Base-by-base conservation (phyloP, 2,113 vertebrate species). In the Calidris pygmaea region DNA sequence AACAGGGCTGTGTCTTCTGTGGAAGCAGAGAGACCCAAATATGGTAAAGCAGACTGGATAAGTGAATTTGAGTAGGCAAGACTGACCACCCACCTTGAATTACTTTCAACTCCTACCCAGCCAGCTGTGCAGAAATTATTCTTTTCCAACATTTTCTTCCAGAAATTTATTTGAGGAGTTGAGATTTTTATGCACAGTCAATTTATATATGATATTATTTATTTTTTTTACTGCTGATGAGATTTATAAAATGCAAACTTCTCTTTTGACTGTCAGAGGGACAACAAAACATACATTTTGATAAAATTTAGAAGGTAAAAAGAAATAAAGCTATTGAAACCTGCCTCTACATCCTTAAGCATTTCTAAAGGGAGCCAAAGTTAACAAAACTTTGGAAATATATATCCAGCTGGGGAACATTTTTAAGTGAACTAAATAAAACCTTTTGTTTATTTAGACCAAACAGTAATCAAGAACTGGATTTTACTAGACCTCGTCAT, bases 41-140 rank as follows among this genome's bases (percentile, higher is more conserved):
- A 62, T 4, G 32, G 66, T 77, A 77, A 90, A 89, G 63, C 75
- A 85, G 45, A 6, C 37, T 77, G 60, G 35, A 32, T 58, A 73
- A 86, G 23, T 43, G 53, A 80, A 87, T 92, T 76, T 43, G 59
- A 91, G 75, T 47, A 91, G 68, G 67, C 63, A 90, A 92, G 76
- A 59, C 48, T 96, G 97, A 94, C 97, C 96, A 97, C 96, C 96
- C 95, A 97, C 86, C 73, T 88, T 90, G 89, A 96, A 55, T 86
- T 45, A 29, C 59, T 82, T 95, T 95, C 55, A 90, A 50, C 47
- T 89, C 66, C 53, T 94, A 80, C 50, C 60, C 55, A 87, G 71
- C 14, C 65, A 94, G 75, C 89, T 97, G 76, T 84, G 83, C 39
- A 70, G 55, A 83, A 96, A 35, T 67, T 22, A 23, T 7, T 92